phyloP scores from a whole-genome alignment of 2,797 vertebrate species.

The Hapalemur alaotrensis region DNA sequence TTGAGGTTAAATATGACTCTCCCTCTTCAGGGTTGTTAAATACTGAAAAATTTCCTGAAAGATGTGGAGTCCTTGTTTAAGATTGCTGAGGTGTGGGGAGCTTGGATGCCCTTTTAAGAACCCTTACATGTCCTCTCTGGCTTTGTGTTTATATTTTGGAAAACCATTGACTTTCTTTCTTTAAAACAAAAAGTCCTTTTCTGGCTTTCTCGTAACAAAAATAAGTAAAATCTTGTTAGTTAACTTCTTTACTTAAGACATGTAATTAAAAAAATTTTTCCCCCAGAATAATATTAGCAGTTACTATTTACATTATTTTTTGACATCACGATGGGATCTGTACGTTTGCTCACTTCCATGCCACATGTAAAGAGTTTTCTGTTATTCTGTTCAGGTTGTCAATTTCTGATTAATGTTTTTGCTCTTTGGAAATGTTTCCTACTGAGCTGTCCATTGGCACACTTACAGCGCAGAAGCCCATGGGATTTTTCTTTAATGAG shows the following conservation, averaged over 20 bases:
- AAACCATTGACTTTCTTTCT: not conserved
- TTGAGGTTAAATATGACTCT: not conserved
- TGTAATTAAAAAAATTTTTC: not conserved
- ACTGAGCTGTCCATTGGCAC: not conserved
- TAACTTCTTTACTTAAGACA: not conserved
- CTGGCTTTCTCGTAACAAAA: not conserved
- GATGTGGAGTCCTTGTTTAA: not conserved
- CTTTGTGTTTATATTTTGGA: not conserved
- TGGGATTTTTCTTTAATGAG: constrained; percentile 5
- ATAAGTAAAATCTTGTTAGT: not conserved
- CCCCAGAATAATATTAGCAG: not conserved
- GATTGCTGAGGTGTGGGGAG: not conserved
- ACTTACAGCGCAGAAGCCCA: not conserved
- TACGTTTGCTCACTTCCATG: not conserved
- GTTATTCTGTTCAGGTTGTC: not conserved
- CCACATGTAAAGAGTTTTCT: not conserved
- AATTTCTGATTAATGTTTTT: not conserved
- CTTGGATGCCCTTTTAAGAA: not conserved
- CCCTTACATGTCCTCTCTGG: not conserved
- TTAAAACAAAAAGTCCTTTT: not conserved
- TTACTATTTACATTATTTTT: not conserved
- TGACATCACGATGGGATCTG: not conserved
- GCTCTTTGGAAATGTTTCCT: constrained; percentile 51
- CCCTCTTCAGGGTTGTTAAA: not conserved
- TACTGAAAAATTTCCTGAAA: not conserved